Evolutionary conservation across 2,113 vertebrate genomes (phyloP), one percentile per base, ranked within the genome.

Genomic region (Larimichthys polyactis): DNA sequence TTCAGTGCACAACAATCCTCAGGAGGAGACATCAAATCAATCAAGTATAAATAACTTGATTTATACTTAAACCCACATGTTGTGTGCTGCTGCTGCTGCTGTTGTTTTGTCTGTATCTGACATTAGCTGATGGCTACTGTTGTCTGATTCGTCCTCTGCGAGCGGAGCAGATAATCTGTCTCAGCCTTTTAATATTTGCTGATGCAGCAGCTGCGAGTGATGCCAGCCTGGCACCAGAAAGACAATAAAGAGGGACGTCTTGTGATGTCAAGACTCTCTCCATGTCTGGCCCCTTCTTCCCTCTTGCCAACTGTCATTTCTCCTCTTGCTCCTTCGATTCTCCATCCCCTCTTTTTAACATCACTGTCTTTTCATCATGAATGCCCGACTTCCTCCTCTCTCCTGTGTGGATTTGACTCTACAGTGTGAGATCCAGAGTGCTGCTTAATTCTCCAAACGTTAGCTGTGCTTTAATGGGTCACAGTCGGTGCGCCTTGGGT

Each of bases 151-250:
- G 78, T 66, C 55, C 69, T 74, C 43, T 64, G 44, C 27, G 85
- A 66, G 66, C 81, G 84, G 65, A 87, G 89, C 71, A 64, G 71
- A 78, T 87, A 57, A 88, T 89, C 40, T 78, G 43, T n/a, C 55
- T 68, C 79, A 64, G 70, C 19, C 51, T 68, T 32, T 32, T 46
- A 49, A 49, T 58, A 29, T 48, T 12, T 83, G 87, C 84, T 89
- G 87, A 87, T 62, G 40, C 69, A 73, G 84, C 79, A 57, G 19
- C 59, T 52, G 19, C 44, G 36, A 4, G 60, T 24, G 20, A 75
- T 77, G 86, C 75, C 66, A 81, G 67, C 76, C 43, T 66, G 49
- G n/a, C 62, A 66, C 49, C 60, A 80, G 68, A n/a, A 51, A n/a
- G 52, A 75, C 3, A 51, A 44, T 24, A 52, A 60, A 69, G 65